Conservation (phyloP, 2,113 vertebrate genomes). For the mouse (Mus musculus) region GRCm39 chr12:32555001-32555500, state of each 20-base stretch:
- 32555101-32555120: neutral
- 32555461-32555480: neutral
- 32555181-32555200: too few relatives aligned
- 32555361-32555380: neutral
- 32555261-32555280: neutral
- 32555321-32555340: neutral
- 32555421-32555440: neutral
- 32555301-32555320: neutral
- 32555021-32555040: slow-evolving; percentile 59
- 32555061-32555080: slow-evolving; percentile 15
- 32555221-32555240: accelerated
- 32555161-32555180: too few relatives aligned
- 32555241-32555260: neutral
- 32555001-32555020: slow-evolving; percentile 56
- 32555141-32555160: accelerated
- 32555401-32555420: neutral
- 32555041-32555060: slow-evolving; percentile 42
- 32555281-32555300: neutral
- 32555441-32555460: neutral
- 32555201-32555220: accelerated
- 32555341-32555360: neutral
- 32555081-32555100: slow-evolving; percentile 9
- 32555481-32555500: slow-evolving; percentile 12
- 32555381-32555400: neutral
- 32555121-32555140: neutral